Evolutionary conservation across 2,888 invertebrate genomes (phyloP).

Genomic region (Gandaritis pyraliata): DNA sequence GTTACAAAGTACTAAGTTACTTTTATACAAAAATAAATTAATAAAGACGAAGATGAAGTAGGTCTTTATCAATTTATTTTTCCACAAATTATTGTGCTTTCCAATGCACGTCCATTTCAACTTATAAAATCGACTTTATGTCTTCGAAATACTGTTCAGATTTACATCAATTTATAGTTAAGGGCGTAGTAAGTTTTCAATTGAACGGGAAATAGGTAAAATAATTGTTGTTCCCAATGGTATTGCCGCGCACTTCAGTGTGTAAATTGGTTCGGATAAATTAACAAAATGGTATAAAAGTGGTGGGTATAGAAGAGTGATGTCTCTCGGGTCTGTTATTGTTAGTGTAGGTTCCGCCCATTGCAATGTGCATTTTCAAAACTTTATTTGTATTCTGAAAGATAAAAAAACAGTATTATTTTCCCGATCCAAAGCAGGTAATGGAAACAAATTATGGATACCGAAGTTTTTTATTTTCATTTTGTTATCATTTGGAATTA

Average conservation of each 20-base stretch:
- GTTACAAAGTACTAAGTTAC: too few relatives aligned
- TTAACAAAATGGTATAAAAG: constrained; percentile 77
- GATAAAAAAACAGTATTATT: too few relatives aligned
- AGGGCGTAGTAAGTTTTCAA: constrained; percentile 45
- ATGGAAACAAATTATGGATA: too few relatives aligned
- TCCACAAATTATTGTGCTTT: too few relatives aligned
- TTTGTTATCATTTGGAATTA: too few relatives aligned
- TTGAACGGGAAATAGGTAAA: constrained; percentile 62
- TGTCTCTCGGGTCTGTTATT: constrained; percentile 59
- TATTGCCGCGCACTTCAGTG: constrained; percentile 64
- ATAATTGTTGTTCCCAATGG: constrained; percentile 63
- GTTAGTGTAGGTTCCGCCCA: constrained; percentile 28
- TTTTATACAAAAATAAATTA: too few relatives aligned
- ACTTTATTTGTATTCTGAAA: neutral
- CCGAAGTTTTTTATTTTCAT: too few relatives aligned
- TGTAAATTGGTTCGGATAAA: constrained; percentile 81
- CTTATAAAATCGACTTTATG: constrained; percentile 31
- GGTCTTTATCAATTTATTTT: too few relatives aligned
- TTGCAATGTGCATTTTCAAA: constrained; percentile 11
- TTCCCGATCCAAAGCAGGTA: too few relatives aligned
- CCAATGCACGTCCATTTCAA: constrained; percentile 8
- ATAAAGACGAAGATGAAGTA: too few relatives aligned
- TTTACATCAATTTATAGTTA: constrained; percentile 34
- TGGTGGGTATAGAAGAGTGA: constrained; percentile 72
- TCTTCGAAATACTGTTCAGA: neutral